phyloP scores from a whole-genome alignment of 2,113 vertebrate genomes.

The Eubucco bourcierii region DNA sequence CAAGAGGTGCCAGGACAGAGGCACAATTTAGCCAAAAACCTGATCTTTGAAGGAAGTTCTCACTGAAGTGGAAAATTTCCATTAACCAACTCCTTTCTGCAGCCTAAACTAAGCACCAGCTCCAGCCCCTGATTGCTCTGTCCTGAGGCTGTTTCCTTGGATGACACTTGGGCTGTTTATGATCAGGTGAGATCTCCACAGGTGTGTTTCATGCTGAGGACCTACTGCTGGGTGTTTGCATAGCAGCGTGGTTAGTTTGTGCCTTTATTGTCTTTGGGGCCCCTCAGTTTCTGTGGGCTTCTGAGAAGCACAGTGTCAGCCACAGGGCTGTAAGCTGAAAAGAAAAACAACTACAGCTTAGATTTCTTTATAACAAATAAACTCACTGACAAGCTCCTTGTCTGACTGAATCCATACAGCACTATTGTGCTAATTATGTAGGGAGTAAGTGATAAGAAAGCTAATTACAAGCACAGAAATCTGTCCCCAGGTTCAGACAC shows the following conservation, averaged over 20 bases:
- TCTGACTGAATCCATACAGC: slow-evolving; percentile 21
- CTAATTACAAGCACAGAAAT: slow-evolving; percentile 64
- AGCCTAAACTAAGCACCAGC: not conserved
- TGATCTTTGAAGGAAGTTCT: not conserved
- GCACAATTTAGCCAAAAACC: not conserved
- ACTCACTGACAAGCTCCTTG: slow-evolving; percentile 36
- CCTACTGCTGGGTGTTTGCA: not conserved
- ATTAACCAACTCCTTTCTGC: slow-evolving; percentile 27
- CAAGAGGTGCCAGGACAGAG: not conserved
- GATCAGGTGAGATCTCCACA: not conserved
- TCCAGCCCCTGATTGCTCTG: not conserved
- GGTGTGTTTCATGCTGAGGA: not conserved
- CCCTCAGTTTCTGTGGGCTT: not conserved
- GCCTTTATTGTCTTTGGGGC: not conserved
- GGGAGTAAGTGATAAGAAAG: slow-evolving; percentile 57
- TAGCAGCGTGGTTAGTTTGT: not conserved
- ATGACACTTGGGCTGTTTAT: not conserved
- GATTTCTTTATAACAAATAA: not conserved
- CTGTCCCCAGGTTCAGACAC: slow-evolving; percentile 42
- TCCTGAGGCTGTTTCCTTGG: not conserved
- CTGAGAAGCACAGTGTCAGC: not conserved
- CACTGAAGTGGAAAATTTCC: not conserved
- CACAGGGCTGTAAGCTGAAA: not conserved
- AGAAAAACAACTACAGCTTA: not conserved
- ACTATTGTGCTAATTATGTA: slow-evolving; percentile 53